A percentile compares a stretch with the other conserved stretches of the same genome.
phyloP scores from a whole-genome alignment of 1,140 invertebrate species.

The Goniozus legneri region DNA sequence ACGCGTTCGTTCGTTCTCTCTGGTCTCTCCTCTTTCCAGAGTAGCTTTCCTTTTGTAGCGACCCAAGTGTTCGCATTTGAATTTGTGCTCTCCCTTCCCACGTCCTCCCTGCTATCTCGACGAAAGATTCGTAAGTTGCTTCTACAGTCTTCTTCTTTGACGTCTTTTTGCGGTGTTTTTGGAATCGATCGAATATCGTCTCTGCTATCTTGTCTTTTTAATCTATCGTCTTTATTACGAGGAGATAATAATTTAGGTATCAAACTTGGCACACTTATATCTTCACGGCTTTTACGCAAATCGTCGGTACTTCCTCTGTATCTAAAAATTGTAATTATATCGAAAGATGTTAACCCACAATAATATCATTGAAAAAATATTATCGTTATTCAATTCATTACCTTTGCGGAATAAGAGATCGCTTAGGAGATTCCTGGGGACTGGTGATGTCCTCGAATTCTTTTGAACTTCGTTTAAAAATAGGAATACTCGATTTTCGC shows the following conservation, averaged over 20 bases:
- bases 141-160: constrained; percentile 21
- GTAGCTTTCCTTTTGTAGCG: constrained; percentile 27
- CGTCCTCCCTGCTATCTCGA: constrained; percentile 29
- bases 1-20: constrained; percentile 28
- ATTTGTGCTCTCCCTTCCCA: constrained; percentile 30
- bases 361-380: neutral
- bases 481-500: constrained; percentile 47
- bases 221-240: constrained; percentile 38
- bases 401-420: constrained; percentile 49
- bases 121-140: constrained; percentile 25
- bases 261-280: constrained; percentile 44
- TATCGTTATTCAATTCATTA: constrained; percentile 12
- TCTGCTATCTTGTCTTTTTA: constrained; percentile 43
- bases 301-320: constrained; percentile 50
- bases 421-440: constrained; percentile 46
- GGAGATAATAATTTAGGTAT: constrained; percentile 46
- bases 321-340: constrained; percentile 18
- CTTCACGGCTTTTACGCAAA: constrained; percentile 45
- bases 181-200: constrained; percentile 33
- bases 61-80: constrained; percentile 17
- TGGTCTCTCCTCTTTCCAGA: constrained; percentile 23
- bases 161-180: neutral
- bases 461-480: constrained; percentile 42
- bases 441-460: constrained; percentile 50
- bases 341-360: neutral